These are phyloP conservation scores for Drosophila bunnanda DNA, from an alignment of 2,888 invertebrate species.

Conservation along the genomic window DNA sequence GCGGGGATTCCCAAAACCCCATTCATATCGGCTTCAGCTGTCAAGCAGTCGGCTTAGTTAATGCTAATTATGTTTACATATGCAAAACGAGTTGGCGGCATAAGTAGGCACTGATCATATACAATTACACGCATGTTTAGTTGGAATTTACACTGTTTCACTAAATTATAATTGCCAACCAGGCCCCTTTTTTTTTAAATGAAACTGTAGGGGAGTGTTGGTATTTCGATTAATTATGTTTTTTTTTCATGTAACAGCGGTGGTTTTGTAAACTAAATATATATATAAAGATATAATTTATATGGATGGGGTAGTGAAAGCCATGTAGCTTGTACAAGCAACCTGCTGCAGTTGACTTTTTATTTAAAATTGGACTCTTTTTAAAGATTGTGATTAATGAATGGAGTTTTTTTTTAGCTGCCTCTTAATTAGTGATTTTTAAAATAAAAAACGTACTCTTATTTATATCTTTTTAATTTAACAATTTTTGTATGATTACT, in stretches of 20 bases:
- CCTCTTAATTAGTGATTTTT: neutral
- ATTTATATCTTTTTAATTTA: neutral
- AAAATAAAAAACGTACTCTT: neutral
- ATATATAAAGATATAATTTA: no score
- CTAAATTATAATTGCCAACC: constrained; percentile 23
- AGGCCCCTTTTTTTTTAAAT: neutral
- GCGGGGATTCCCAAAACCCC: neutral
- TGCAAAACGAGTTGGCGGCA: constrained; percentile 31
- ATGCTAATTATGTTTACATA: constrained; percentile 46
- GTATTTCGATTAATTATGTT: neutral
- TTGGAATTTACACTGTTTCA: constrained; percentile 22
- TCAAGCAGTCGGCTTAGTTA: constrained; percentile 32
- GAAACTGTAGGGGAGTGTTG: no score
- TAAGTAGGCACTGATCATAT: constrained; percentile 6
- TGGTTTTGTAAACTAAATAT: neutral
- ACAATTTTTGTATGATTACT: neutral
- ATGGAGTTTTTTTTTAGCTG: no score
- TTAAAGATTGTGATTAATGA: no score
- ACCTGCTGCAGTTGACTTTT: no score
- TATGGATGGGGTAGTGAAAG: no score
- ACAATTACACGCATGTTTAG: constrained; percentile 37
- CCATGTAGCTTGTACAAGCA: no score
- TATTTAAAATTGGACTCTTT: no score
- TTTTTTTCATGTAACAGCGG: neutral
- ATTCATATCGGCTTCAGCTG: constrained; percentile 19